Conservation (phyloP, 2,797 vertebrate genomes). For the Poeciliopsis gracilis region DNA sequence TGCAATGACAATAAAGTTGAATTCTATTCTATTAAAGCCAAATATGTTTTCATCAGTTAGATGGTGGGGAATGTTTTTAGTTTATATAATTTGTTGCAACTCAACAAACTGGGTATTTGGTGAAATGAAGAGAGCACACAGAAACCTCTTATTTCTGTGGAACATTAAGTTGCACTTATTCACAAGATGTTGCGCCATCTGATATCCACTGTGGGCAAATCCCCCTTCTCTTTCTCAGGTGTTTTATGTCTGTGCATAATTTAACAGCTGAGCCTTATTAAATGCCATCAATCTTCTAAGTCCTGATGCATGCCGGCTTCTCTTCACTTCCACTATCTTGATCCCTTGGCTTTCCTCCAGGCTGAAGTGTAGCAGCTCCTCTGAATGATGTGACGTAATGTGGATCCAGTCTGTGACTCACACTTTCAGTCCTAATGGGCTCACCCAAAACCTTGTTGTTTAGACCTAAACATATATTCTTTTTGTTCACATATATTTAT, state of each 20-base stretch:
- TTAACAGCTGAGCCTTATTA: constrained; percentile 37
- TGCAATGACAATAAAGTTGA: no score
- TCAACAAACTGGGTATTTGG: neutral
- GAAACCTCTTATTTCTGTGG: constrained; percentile 18
- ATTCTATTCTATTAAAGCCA: no score
- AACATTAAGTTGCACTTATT: constrained; percentile 27
- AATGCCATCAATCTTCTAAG: constrained; percentile 30
- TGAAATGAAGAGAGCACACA: neutral
- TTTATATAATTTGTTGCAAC: neutral
- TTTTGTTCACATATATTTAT: no score
- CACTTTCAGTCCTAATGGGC: constrained; percentile 39
- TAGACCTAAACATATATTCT: constrained; percentile 15
- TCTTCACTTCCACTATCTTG: constrained; percentile 23
- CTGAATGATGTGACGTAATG: constrained; percentile 47
- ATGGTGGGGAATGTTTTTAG: neutral
- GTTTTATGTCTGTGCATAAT: constrained; percentile 39
- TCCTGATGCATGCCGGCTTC: constrained; percentile 11
- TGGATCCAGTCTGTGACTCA: constrained; percentile 44
- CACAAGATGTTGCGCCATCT: constrained; percentile 40
- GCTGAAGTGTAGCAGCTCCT: constrained; percentile 31
- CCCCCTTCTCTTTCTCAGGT: constrained; percentile 16
- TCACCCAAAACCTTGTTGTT: constrained; percentile 24
- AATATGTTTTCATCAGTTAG: neutral
- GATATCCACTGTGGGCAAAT: constrained; percentile 6
- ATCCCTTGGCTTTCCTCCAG: constrained; percentile 29